These are phyloP conservation scores for Rhagoletis zephyria DNA, from an alignment of 1,140 invertebrate species.

Conservation along the genomic window DNA sequence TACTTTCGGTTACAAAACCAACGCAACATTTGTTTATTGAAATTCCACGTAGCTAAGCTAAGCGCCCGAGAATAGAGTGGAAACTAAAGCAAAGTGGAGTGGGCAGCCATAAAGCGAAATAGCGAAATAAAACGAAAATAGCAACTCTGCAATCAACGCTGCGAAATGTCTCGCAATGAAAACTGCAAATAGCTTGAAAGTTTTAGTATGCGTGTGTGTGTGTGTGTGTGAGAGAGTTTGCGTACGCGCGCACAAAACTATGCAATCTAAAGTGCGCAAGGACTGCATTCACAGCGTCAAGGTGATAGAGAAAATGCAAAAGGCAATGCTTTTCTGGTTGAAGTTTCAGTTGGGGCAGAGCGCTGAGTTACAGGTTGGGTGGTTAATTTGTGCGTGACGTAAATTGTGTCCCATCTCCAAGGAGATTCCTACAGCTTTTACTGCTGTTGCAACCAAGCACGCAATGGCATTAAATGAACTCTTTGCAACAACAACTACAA, in stretches of 20 bases:
- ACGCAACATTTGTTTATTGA: conserved; percentile 10
- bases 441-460: not conserved
- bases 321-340: not conserved
- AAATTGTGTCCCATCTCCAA: conserved; percentile 34
- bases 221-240: not conserved
- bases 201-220: not conserved
- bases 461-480: conserved; percentile 18
- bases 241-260: not conserved
- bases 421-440: conserved; percentile 12
- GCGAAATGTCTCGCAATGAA: not conserved
- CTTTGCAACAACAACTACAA: not conserved
- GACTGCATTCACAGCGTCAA: not conserved
- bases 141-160: not conserved
- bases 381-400: conserved; percentile 1
- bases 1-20: conserved; percentile 27
- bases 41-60: not conserved
- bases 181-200: not conserved
- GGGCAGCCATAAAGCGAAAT: not conserved
- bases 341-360: not conserved
- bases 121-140: not conserved
- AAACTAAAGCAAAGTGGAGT: not conserved
- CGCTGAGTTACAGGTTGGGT: not conserved
- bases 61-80: not conserved
- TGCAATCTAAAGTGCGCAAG: not conserved
- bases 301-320: not conserved